Percentiles rank a stretch among this genome's conserved stretches.
phyloP scores from a whole-genome alignment of 1,140 invertebrate genomes.

The Cyrtorhinus lividipennis region DNA sequence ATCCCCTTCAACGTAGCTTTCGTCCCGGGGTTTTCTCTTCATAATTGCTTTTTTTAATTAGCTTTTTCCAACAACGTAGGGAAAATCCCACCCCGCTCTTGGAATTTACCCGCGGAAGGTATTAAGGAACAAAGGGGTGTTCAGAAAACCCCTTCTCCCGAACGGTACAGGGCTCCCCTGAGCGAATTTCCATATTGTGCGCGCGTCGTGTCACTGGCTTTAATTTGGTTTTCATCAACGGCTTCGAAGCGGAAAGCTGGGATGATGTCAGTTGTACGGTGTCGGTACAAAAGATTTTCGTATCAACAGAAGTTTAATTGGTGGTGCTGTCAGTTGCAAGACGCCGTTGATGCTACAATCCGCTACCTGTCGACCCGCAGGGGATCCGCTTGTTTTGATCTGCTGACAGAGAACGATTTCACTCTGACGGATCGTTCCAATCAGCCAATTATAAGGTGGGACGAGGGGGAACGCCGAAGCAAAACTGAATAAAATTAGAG shows the following conservation, averaged over 20 bases:
- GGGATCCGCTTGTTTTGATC: no score
- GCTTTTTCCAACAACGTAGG: neutral
- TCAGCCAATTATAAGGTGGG: no score
- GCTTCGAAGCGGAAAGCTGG: neutral
- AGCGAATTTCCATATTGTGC: constrained; percentile 5
- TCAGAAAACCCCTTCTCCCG: neutral
- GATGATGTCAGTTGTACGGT: neutral
- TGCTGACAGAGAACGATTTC: no score
- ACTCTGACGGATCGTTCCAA: no score
- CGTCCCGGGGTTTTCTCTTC: neutral
- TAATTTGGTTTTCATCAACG: constrained; percentile 3
- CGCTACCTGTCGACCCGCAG: neutral
- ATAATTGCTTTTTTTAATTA: constrained; percentile 10
- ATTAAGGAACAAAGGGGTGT: constrained; percentile 2
- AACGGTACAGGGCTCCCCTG: no score
- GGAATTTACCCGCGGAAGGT: no score
- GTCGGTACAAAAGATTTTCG: neutral
- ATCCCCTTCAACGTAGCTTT: neutral
- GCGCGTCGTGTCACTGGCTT: neutral
- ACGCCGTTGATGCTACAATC: neutral
- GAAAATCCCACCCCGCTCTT: neutral
- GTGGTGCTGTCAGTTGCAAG: neutral
- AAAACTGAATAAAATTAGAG: no score
- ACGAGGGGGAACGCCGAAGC: no score
- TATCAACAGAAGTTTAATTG: constrained; percentile 7